A percentile compares a stretch with the other conserved stretches of the same genome.
Conservation (phyloP, 2,113 vertebrate species). For the Anhinga rufa region DNA sequence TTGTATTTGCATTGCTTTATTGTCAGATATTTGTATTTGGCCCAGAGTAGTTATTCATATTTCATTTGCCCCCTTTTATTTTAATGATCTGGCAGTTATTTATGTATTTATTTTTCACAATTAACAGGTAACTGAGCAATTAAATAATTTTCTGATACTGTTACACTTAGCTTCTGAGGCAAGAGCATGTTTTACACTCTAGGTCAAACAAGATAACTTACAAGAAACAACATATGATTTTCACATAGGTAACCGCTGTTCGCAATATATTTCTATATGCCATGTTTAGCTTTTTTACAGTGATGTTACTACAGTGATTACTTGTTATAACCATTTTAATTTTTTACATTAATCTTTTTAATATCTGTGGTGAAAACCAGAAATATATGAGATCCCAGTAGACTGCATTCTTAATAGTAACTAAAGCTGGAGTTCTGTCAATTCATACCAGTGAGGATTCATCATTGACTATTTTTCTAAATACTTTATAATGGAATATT, state of each 20-base stretch:
- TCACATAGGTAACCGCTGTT: neutral
- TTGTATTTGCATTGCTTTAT: neutral
- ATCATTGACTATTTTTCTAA: neutral
- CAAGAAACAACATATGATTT: neutral
- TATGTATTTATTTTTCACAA: neutral
- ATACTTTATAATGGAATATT: neutral
- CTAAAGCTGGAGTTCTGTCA: neutral
- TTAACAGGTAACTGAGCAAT: neutral
- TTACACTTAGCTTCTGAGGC: neutral
- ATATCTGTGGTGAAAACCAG: neutral
- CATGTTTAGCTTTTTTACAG: neutral
- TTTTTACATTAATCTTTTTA: neutral
- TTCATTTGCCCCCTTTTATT: neutral
- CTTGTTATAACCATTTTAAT: neutral
- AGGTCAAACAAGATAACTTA: neutral
- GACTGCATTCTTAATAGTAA: neutral
- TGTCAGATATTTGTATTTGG: neutral
- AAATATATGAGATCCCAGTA: neutral
- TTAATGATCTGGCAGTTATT: neutral
- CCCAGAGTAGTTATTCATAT: neutral
- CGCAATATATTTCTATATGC: neutral
- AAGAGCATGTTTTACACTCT: neutral
- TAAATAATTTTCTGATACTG: neutral
- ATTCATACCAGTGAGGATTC: neutral
- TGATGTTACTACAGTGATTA: neutral